Percentiles rank a stretch among this genome's conserved stretches.
Conservation (phyloP, 2,113 vertebrate genomes). For the Neotoma lepida region DNA sequence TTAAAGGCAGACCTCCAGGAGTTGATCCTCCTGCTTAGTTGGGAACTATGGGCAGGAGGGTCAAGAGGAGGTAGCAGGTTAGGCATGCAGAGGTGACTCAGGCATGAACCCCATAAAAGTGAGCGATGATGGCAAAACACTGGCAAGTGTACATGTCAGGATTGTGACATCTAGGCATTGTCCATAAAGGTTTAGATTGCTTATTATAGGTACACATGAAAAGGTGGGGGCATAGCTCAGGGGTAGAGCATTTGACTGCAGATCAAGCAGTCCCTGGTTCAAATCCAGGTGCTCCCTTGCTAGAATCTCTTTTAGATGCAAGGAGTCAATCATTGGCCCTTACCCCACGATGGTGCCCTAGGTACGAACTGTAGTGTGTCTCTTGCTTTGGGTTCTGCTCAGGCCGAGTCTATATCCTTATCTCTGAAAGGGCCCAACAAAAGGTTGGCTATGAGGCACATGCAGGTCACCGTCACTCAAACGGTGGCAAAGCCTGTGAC, state of each 20-base stretch:
- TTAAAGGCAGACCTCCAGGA: neutral
- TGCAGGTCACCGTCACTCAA: neutral
- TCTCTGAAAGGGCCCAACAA: neutral
- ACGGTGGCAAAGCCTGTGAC: neutral
- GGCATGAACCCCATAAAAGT: neutral
- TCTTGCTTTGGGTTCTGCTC: neutral
- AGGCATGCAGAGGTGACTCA: neutral
- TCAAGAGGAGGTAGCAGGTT: neutral
- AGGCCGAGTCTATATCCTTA: neutral
- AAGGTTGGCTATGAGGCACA: neutral
- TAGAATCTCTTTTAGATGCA: neutral
- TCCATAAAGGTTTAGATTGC: neutral
- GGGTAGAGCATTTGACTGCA: conserved; percentile 73
- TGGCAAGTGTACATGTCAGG: neutral
- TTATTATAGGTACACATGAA: accelerated
- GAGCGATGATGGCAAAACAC: neutral
- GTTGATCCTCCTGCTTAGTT: neutral
- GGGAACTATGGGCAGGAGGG: no score
- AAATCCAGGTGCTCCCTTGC: conserved; percentile 59
- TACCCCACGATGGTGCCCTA: no score
- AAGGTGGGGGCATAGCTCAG: conserved; percentile 39
- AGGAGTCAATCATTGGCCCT: neutral
- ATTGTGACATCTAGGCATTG: neutral
- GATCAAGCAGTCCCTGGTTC: conserved; percentile 73
- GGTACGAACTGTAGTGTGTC: neutral